These are phyloP conservation scores for Epinotia demarniana DNA, from an alignment of 2,888 invertebrate species.

Conservation along the genomic window DNA sequence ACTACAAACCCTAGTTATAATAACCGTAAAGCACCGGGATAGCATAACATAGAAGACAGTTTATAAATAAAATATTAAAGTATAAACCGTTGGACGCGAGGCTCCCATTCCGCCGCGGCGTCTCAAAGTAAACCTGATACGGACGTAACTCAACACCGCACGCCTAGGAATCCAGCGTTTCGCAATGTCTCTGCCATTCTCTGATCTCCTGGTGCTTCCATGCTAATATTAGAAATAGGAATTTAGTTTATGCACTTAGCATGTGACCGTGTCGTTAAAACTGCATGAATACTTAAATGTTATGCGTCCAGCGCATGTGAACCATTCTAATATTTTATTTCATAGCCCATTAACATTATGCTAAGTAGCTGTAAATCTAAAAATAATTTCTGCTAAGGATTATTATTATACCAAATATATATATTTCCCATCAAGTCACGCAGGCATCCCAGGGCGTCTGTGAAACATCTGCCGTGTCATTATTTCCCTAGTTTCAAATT, in stretches of 20 bases:
- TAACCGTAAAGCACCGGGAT: conserved; percentile 62
- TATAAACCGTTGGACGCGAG: conserved; percentile 52
- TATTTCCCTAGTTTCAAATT: background rate
- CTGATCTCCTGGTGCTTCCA: conserved; percentile 50
- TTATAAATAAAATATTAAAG: conserved; percentile 51
- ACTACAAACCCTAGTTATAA: conserved; percentile 46
- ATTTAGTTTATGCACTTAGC: conserved; percentile 41
- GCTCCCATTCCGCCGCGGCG: conserved; percentile 65
- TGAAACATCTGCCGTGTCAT: conserved; percentile 1
- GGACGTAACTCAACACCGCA: conserved; percentile 70
- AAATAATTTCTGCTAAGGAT: conserved; percentile 12
- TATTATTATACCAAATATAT: conserved; percentile 16
- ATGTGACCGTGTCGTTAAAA: conserved; percentile 36
- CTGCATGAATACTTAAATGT: conserved; percentile 29
- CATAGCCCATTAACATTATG: conserved; percentile 30
- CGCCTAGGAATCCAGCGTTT: conserved; percentile 68
- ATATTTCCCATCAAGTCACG: background rate
- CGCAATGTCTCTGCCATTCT: conserved; percentile 59
- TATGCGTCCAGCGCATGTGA: conserved; percentile 31
- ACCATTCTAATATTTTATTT: conserved; percentile 34
- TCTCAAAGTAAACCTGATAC: conserved; percentile 71
- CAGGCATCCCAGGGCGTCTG: background rate
- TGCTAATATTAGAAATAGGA: conserved; percentile 43
- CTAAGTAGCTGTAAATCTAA: conserved; percentile 13
- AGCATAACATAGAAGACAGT: conserved; percentile 57